Evolutionary conservation across 2,113 vertebrate species (phyloP), one percentile per base, ranked within the genome.

Genomic region (Sardina pilchardus): DNA sequence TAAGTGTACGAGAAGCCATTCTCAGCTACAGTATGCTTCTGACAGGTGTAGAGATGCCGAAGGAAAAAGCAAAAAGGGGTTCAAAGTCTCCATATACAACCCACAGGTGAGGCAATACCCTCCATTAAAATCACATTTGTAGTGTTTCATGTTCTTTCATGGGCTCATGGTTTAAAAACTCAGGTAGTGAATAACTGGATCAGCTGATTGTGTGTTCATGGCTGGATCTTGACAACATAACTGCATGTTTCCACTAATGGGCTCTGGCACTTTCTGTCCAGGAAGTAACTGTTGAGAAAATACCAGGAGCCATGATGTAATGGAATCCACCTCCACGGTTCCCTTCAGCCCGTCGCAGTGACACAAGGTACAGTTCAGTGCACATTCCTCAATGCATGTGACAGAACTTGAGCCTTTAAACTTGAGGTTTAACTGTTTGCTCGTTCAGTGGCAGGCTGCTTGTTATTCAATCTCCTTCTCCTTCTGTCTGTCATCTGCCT

Each of bases 401-500:
- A 71, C 56, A 34, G 26, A 26, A 1, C 12, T 71, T 30, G n/a
- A 71, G 26, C 63, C 30, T 30, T 10, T n/a, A n/a, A n/a, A n/a
- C n/a, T n/a, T 71, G 63, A 30, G n/a, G 63, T 71, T 71, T 71
- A 71, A 71, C 63, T 16, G n/a, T 71, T 67, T 34, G 26, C n/a
- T 71, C 9, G 63, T 30, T 14, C n/a, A 34, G 63, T 4, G 30
- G 59, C 24, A 67, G 59, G n/a, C 59, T 26, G 26, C n/a, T 63
- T 71, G 63, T 71, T 71, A 9, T 71, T 71, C 12, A 26, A 34
- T 71, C 10, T 71, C 34, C 34, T 82, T 53, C 30, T 39, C 75
- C n/a, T 80, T 78, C 47, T 24, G 36, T 63, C 71, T 42, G 50
- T 95, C 93, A 95, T 88, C 88, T 86, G 6, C 93, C 91, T 92